Conservation (phyloP, 2,888 invertebrate species). For the Pheosia gnoma region DNA sequence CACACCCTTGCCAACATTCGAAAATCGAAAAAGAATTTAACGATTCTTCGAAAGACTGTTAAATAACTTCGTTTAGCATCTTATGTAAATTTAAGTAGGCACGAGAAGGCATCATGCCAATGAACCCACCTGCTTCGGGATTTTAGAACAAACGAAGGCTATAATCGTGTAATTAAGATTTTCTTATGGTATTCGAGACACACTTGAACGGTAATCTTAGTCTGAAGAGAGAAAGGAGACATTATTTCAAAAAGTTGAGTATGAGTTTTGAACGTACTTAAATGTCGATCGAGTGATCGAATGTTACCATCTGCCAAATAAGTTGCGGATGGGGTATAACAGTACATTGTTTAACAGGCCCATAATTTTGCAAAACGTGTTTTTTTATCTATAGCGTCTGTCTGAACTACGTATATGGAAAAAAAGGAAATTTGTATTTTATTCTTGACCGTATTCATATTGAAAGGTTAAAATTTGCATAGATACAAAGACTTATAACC, state of each 20-base stretch:
- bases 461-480: constrained; percentile 5
- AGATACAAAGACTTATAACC: neutral
- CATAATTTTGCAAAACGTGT: constrained; percentile 2
- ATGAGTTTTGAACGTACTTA: too few species aligned
- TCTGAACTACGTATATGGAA: neutral
- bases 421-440: neutral
- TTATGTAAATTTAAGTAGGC: constrained; percentile 1
- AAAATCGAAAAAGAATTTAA: neutral
- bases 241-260: neutral
- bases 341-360: too few species aligned
- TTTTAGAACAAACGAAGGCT: constrained; percentile 9
- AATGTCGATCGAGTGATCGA: too few species aligned
- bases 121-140: constrained; percentile 9
- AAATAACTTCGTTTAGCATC: neutral
- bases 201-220: neutral
- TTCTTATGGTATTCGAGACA: neutral
- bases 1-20: neutral
- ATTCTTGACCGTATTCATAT: neutral
- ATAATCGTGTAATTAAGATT: neutral
- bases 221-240: neutral
- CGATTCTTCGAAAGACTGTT: neutral
- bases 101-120: constrained; percentile 8
- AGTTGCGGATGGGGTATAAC: too few species aligned
- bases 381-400: neutral
- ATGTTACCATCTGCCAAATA: too few species aligned